Base-by-base conservation (phyloP, 1,140 invertebrate genomes). In the Anastrepha ludens region DNA sequence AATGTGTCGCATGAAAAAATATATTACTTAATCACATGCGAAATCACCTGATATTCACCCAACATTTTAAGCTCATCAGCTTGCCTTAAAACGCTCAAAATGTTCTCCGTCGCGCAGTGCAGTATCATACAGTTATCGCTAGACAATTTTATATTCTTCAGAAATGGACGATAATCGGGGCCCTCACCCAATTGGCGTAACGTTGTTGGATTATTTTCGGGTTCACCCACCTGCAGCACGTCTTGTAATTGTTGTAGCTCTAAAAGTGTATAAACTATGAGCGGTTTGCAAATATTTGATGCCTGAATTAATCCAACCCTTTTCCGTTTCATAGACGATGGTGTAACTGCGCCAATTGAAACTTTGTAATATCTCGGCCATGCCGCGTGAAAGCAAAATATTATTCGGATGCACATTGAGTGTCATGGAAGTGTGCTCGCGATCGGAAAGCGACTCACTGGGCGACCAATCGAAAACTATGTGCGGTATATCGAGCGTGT, bases 161-260 rank as follows among this genome's bases (percentile, higher is more conserved):
- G 91, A 81, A 98, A 93, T 0, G 96, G 95, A 20, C 97, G 94
- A 89, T 96, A 96, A 3, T 93, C 93, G 2, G 94, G 95, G n/a
- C 95, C 94, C 1, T 91, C 91, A 2, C 91, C 93, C 2, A 97
- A 89, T 90, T 96, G 95, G 60, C 94, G 94, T 20, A 96, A 93
- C 0, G 94, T 95, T 1, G 96, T 94, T 1, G 95, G 94, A 89
- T 93, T 90, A 92, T 95, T 92, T 87, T 93, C 89, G 59, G 95
- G 94, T 89, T 95, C 93, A 88, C 96, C 94, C 87, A 95, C 94
- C 92, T 97, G 97, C 2, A 99, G 92, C 6, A 98, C 94, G 90
- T 97, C 96, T 93, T 98, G 97, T 17, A 98, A 94, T 81, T 97
- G 95, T 70, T 97, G 95, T 3, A 99, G 93, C 91, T 97, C 96